These are phyloP conservation scores for Rosalia funebris DNA, from an alignment of 2,888 invertebrate species.

Conservation along the genomic window DNA sequence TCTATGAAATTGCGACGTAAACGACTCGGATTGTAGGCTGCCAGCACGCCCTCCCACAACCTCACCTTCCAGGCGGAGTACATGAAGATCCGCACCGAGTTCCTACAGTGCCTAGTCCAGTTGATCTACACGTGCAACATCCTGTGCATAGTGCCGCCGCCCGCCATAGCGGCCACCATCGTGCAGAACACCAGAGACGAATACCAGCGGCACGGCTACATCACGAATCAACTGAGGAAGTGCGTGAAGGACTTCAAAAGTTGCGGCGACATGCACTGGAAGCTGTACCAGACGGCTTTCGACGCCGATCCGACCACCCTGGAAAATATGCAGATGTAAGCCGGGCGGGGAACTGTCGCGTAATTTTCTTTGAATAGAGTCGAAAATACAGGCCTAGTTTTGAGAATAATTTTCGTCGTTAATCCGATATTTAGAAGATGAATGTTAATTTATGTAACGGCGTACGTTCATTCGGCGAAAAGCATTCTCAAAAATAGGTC, in stretches of 20 bases:
- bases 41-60: slow-evolving; percentile 72
- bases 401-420: too few relatives aligned
- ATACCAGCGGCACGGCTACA: slow-evolving; percentile 80
- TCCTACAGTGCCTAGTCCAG: slow-evolving; percentile 75
- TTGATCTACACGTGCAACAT: slow-evolving; percentile 77
- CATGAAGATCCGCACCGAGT: slow-evolving; percentile 78
- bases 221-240: slow-evolving; percentile 81
- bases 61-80: slow-evolving; percentile 82
- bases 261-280: slow-evolving; percentile 79
- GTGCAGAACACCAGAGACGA: slow-evolving; percentile 83
- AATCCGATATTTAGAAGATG: too few relatives aligned
- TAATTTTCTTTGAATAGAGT: too few relatives aligned
- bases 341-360: too few relatives aligned
- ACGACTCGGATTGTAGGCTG: slow-evolving; percentile 73
- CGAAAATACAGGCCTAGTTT: too few relatives aligned
- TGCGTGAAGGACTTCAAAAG: slow-evolving; percentile 77
- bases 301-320: slow-evolving; percentile 85
- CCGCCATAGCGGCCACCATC: slow-evolving; percentile 87
- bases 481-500: too few relatives aligned
- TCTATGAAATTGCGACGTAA: too few relatives aligned
- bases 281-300: slow-evolving; percentile 84
- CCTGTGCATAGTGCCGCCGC: slow-evolving; percentile 90
- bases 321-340: slow-evolving; percentile 76
- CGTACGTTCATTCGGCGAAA: too few relatives aligned
- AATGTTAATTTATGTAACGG: too few relatives aligned